These are phyloP conservation scores for Myrmophylax atrothorax DNA, from an alignment of 2,113 vertebrate species.

Conservation along the genomic window DNA sequence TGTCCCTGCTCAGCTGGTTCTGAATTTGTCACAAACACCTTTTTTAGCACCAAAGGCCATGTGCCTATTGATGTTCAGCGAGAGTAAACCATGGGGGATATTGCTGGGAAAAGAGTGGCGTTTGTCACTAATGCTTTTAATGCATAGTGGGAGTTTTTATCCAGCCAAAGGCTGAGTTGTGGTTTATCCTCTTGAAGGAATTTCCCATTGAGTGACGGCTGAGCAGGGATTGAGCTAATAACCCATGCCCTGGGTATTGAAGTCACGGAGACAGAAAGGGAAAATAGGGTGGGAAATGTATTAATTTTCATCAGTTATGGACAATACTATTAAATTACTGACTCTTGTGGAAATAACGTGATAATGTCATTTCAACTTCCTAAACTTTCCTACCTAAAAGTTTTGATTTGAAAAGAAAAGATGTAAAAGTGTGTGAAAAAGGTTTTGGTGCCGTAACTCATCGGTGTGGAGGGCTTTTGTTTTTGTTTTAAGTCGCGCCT, in stretches of 20 bases:
- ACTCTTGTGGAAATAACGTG: constrained; percentile 25
- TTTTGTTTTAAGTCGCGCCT: constrained; percentile 64
- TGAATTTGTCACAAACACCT: neutral
- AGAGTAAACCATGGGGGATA: neutral
- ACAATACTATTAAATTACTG: constrained; percentile 39
- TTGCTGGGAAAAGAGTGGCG: neutral
- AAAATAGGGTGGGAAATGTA: constrained; percentile 5
- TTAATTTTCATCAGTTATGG: constrained; percentile 60
- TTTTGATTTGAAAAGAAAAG: neutral
- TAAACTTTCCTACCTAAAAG: constrained; percentile 21
- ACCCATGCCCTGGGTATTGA: constrained; percentile 34
- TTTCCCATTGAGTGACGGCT: constrained; percentile 37
- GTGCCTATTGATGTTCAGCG: neutral
- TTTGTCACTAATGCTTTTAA: constrained; percentile 12
- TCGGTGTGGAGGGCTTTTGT: neutral
- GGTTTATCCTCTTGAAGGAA: constrained; percentile 37
- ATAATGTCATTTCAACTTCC: constrained; percentile 2
- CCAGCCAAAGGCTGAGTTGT: constrained; percentile 3
- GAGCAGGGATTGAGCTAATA: constrained; percentile 44
- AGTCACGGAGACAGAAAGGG: neutral
- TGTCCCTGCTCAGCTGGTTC: neutral
- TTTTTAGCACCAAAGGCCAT: neutral
- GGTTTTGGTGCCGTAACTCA: neutral
- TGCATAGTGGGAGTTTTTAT: neutral
- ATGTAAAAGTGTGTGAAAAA: neutral